Conservation (phyloP, 2,113 vertebrate genomes). For the Osmerus mordax region DNA sequence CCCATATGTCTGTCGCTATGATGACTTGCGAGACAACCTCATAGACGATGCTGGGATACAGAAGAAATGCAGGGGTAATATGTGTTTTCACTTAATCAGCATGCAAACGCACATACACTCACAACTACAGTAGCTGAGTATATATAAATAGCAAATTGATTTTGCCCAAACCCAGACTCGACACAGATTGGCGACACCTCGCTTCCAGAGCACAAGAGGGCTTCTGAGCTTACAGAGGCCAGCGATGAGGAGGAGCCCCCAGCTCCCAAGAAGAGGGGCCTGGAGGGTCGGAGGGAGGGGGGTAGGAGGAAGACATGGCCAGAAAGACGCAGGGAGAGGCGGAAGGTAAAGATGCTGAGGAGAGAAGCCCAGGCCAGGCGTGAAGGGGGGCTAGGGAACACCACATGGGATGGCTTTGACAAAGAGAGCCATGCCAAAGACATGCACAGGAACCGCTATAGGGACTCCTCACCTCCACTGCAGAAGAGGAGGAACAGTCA, state of each 20-base stretch:
- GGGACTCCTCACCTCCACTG: slow-evolving; percentile 8
- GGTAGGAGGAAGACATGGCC: slow-evolving; percentile 54
- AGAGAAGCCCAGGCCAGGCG: slow-evolving; percentile 51
- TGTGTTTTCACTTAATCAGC: background rate
- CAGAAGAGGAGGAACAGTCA: slow-evolving; percentile 25
- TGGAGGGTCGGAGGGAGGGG: slow-evolving; percentile 5
- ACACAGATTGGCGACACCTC: background rate
- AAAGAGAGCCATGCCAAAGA: slow-evolving; percentile 24
- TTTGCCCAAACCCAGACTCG: slow-evolving; percentile 22
- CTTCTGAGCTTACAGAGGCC: slow-evolving; percentile 15
- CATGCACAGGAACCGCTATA: slow-evolving; percentile 16
- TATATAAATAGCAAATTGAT: background rate
- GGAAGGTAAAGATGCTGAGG: slow-evolving; percentile 57
- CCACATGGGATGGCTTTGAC: slow-evolving; percentile 9
- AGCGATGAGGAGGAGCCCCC: slow-evolving; percentile 22
- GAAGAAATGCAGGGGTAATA: slow-evolving; percentile 43
- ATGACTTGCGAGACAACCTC: slow-evolving; percentile 40
- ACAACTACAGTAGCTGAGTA: background rate
- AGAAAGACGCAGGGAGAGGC: slow-evolving; percentile 51
- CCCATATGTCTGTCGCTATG: slow-evolving; percentile 60
- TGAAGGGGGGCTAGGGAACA: slow-evolving; percentile 35
- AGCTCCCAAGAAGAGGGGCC: slow-evolving; percentile 29
- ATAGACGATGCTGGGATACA: slow-evolving; percentile 2
- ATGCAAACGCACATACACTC: background rate
- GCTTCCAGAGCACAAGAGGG: slow-evolving; percentile 25